phyloP scores from a whole-genome alignment of 92 coral and sea anemone genomes.

The Palythoa caribaeorum region DNA sequence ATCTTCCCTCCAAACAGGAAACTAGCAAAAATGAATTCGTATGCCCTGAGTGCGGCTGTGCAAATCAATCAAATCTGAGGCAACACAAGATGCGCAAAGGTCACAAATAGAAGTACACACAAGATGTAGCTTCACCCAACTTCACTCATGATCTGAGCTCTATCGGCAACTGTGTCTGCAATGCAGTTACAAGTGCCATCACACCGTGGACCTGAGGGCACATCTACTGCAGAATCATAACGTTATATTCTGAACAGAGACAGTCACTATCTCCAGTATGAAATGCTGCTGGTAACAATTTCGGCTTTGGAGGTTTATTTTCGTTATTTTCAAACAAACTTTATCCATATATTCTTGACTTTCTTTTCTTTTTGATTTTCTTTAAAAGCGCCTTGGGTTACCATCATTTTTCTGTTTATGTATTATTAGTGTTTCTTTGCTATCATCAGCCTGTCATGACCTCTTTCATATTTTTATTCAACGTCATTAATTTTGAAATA shows the following conservation, averaged over 20 bases:
- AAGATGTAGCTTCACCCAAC: not conserved
- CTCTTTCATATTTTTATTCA: not conserved
- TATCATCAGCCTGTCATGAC: not conserved
- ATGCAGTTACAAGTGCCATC: conserved; percentile 50
- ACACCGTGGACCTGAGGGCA: conserved; percentile 33
- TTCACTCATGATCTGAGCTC: conserved; percentile 5
- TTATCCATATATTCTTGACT: not conserved
- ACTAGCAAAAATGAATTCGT: conserved; percentile 20
- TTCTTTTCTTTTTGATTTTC: not conserved
- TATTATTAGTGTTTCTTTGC: not conserved
- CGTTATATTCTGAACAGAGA: conserved; percentile 46
- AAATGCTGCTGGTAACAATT: not conserved
- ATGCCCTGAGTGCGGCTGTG: conserved; percentile 25
- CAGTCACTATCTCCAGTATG: conserved; percentile 22
- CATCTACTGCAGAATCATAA: conserved; percentile 47
- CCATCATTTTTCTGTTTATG: not conserved
- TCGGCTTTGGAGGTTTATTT: not conserved
- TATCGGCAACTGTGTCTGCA: conserved; percentile 31
- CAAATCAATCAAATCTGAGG: too few relatives aligned
- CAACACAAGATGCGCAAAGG: not conserved
- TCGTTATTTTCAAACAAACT: too few relatives aligned
- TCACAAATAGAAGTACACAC: conserved; percentile 22
- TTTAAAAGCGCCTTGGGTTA: not conserved
- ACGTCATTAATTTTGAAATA: not conserved
- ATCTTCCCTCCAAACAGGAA: not conserved